These are phyloP conservation scores for Anastatus disparis DNA, from an alignment of 1,140 invertebrate species.

Conservation along the genomic window DNA sequence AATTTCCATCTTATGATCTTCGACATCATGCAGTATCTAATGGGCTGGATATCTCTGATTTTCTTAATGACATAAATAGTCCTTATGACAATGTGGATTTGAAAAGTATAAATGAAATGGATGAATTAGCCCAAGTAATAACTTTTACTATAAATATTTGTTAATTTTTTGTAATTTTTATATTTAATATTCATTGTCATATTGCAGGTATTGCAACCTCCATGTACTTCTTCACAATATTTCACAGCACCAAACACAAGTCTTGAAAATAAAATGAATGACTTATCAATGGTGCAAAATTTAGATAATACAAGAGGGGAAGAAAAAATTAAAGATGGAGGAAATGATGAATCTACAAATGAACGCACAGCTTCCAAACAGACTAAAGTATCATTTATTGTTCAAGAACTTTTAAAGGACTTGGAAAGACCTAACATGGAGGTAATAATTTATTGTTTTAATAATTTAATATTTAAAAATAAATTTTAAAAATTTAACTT, in stretches of 20 bases:
- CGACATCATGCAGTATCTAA: constrained; percentile 55
- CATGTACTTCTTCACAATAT: constrained; percentile 62
- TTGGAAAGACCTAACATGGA: constrained; percentile 68
- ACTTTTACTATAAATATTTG: neutral
- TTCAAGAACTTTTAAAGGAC: constrained; percentile 77
- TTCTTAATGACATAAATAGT: constrained; percentile 88
- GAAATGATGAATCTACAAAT: constrained; percentile 48
- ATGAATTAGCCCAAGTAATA: constrained; percentile 78
- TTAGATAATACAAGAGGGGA: constrained; percentile 44
- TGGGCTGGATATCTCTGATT: constrained; percentile 73
- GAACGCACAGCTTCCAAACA: constrained; percentile 61
- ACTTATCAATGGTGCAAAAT: constrained; percentile 51
- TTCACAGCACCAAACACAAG: constrained; percentile 53
- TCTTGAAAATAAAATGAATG: constrained; percentile 56
- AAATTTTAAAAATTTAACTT: neutral
- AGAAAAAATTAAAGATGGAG: constrained; percentile 40
- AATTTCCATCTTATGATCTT: constrained; percentile 53
- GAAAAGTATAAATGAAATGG: constrained; percentile 90
- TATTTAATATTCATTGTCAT: neutral
- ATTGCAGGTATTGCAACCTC: constrained; percentile 60
- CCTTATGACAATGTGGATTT: constrained; percentile 92
- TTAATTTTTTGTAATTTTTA: neutral
- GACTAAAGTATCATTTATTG: constrained; percentile 77
- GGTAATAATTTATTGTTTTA: constrained; percentile 47
- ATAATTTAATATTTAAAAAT: constrained; percentile 1